These are phyloP conservation scores for Microctenopoma stevenorrisi DNA, from an alignment of 2,797 vertebrate genomes.

Conservation along the genomic window DNA sequence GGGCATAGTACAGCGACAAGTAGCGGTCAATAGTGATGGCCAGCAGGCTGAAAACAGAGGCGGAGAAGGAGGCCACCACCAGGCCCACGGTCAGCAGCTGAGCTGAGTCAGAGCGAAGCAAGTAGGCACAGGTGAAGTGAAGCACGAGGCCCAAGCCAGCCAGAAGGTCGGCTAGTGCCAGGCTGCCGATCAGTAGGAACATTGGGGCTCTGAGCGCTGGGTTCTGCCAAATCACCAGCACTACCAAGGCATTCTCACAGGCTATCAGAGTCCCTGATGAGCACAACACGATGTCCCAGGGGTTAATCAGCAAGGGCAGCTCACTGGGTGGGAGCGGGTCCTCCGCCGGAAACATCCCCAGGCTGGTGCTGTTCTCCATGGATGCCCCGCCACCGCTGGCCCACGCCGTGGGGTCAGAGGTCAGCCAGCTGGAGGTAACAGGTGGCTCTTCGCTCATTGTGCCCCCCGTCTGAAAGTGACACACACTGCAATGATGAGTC, in stretches of 20 bases:
- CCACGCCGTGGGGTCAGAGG: conserved; percentile 87
- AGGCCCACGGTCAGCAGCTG: conserved; percentile 94
- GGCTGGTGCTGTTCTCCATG: conserved; percentile 87
- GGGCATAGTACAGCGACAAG: conserved; percentile 96
- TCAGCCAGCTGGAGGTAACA: conserved; percentile 91
- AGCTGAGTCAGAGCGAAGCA: conserved; percentile 93
- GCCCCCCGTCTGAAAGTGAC: conserved; percentile 81
- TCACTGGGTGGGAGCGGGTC: conserved; percentile 83
- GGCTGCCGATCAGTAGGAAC: conserved; percentile 97
- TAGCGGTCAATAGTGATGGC: conserved; percentile 99
- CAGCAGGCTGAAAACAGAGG: conserved; percentile 97
- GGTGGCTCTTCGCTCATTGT: conserved; percentile 95
- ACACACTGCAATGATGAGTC: not conserved
- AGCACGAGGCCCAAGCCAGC: conserved; percentile 95
- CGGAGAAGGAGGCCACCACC: conserved; percentile 98
- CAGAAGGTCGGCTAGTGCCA: conserved; percentile 96
- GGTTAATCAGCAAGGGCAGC: conserved; percentile 91
- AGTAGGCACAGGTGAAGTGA: conserved; percentile 96
- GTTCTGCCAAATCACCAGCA: conserved; percentile 99
- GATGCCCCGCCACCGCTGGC: conserved; percentile 81
- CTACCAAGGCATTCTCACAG: conserved; percentile 97
- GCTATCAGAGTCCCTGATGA: conserved; percentile 97
- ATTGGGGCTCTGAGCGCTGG: conserved; percentile 95
- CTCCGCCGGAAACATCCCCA: conserved; percentile 80
- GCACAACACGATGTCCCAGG: conserved; percentile 98